Evolutionary conservation across 2,888 invertebrate species (phyloP), one percentile per base, ranked within the genome.

Genomic region (Mellilla xanthometata): DNA sequence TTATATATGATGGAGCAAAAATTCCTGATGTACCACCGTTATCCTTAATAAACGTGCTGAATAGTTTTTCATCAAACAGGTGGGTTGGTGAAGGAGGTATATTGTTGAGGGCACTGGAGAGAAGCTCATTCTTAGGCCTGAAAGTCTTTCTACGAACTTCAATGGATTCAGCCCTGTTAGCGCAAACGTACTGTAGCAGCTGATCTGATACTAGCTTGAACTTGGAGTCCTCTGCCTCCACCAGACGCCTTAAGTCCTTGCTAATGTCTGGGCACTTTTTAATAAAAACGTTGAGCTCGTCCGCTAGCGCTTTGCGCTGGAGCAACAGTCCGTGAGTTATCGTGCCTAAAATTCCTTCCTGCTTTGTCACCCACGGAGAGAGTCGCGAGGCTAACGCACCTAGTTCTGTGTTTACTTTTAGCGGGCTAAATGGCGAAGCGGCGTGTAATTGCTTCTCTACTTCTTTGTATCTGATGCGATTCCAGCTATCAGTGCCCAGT

Each of bases 121-220:
- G n/a, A n/a, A n/a, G n/a, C n/a, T n/a, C 23, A 23, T 8, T 23
- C 2, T 23, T 23, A 8, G 23, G 8, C 23, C n/a, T 23, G 7
- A 23, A 23, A 7, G 6, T 23, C 7, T 23, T 23, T 7, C 49
- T 26, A 6, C 49, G 40, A 22, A 49, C 1, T 1, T 54, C 52
- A 9, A 52, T 52, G 0, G 31, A 48, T 11, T 54, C 49, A 0
- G 54, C 40, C 3, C 57, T 13, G 27, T 47, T 35, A 3, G 49
- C 57, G 35, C 52, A 51, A 8, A 47, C 39, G 23, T 23, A 56
- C 11, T 57, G 54, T n/a, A 57, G 19, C 0, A 57, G 33, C 8
- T 54, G 43, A 22, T 57, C 51, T 5, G 57, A 52, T 0, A 34
- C 24, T 10, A 15, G 2, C 15, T 31, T 47, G 19, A 52, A 47